These are phyloP conservation scores for Onychorhynchus coronatus DNA, from an alignment of 2,113 vertebrate species.

Conservation along the genomic window DNA sequence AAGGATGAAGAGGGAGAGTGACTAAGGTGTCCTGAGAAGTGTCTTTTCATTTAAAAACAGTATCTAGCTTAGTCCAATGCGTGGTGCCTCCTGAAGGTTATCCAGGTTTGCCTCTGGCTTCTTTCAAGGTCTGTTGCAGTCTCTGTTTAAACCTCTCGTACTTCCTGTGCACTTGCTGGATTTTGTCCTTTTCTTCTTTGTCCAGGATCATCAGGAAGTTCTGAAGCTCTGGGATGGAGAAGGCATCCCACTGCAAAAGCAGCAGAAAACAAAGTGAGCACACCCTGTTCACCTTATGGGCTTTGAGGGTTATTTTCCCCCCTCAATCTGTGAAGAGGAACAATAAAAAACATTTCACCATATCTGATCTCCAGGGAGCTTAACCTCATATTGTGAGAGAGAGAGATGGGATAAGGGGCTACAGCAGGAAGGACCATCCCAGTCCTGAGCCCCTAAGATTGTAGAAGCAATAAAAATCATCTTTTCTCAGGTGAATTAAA, in stretches of 20 bases:
- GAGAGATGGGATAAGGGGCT: not conserved
- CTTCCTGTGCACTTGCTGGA: slow-evolving; percentile 85
- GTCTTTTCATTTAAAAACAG: slow-evolving; percentile 63
- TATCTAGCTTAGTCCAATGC: slow-evolving; percentile 34
- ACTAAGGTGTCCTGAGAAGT: slow-evolving; percentile 71
- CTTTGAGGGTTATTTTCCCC: not conserved
- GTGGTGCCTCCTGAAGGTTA: slow-evolving; percentile 52
- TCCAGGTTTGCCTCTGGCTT: slow-evolving; percentile 75
- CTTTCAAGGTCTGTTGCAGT: slow-evolving; percentile 82
- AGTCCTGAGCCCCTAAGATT: not conserved
- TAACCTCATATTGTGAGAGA: not conserved
- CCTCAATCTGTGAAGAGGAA: not conserved
- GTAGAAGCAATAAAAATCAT: not conserved
- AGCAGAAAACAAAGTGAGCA: not conserved
- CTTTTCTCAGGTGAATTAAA: not conserved
- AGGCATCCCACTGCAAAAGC: slow-evolving; percentile 88
- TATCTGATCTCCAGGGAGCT: not conserved
- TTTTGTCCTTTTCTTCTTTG: slow-evolving; percentile 90
- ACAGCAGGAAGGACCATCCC: not conserved
- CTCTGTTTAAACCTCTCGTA: slow-evolving; percentile 82
- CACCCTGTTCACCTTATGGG: not conserved
- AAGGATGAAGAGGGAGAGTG: not conserved
- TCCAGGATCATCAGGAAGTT: slow-evolving; percentile 93
- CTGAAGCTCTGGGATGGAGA: slow-evolving; percentile 94
- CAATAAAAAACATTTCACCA: not conserved